These are phyloP conservation scores for Harmothoe impar DNA, from an alignment of 2,888 invertebrate species.

Conservation along the genomic window DNA sequence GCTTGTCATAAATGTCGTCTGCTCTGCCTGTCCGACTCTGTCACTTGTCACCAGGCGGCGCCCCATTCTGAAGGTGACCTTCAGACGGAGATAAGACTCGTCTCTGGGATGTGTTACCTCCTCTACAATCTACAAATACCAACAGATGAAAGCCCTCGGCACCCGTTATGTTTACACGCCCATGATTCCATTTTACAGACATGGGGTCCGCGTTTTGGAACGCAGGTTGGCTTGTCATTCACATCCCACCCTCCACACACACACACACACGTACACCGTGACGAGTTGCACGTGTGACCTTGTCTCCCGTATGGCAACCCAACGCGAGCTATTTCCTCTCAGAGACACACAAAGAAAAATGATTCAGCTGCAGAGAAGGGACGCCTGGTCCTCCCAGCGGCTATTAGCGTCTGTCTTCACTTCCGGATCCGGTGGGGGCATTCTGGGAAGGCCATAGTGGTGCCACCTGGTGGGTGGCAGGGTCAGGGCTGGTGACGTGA, in stretches of 20 bases:
- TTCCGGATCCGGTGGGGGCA: not conserved
- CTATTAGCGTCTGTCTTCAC: not conserved
- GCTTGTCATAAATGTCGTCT: not conserved
- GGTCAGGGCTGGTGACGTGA: not conserved
- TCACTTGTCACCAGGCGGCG: slow-evolving; percentile 6
- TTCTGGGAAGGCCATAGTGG: not conserved
- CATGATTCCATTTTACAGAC: not conserved
- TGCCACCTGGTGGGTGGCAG: not conserved
- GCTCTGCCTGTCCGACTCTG: not conserved
- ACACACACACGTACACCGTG: not conserved
- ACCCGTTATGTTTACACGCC: not conserved
- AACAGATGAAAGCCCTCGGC: not conserved
- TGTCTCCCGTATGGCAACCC: not conserved
- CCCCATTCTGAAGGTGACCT: not conserved
- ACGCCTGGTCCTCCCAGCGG: not conserved
- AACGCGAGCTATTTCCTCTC: not conserved
- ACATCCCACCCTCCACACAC: not conserved
- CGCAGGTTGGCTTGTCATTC: slow-evolving; percentile 9
- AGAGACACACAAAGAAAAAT: not conserved
- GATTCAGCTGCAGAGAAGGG: not conserved
- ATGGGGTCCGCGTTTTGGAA: not conserved
- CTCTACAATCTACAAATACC: not conserved
- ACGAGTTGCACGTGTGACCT: not conserved
- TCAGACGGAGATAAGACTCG: not conserved
- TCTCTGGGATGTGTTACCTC: not conserved